Base-by-base conservation (phyloP, 1,140 invertebrate species). In the Drosophila lini region DNA sequence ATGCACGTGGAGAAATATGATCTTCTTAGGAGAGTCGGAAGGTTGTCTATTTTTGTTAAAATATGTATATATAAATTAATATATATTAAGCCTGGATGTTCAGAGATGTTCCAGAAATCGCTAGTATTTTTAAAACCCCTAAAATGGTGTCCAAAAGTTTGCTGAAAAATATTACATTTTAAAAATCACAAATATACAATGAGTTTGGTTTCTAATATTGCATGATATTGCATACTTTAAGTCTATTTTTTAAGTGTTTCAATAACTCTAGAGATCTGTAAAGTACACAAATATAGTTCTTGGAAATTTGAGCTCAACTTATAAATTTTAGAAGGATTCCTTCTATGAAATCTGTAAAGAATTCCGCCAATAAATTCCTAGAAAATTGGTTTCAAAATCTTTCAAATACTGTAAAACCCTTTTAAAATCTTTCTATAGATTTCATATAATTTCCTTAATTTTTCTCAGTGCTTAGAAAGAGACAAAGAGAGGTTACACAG, bases 1-100 rank as follows among this genome's bases (percentile, higher is more conserved):
- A 32, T 63, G 19, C 56, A 63, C 61, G 10, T 5, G 28, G 3
- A 41, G 58, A 63, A 60, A 60, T 15, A 3, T 53, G 52, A 53
- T 53, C 32, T 0, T 36, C 22, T 15, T 15, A 2, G 11, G 7
- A 28, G 44, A 25, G 45, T 1, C 1, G 3, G 0, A 3, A 9
- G 22, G 9, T 0, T 2, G 19, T 3, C 10, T 6, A 2, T 11
- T 44, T 9, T 41, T 3, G 0, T 13, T n/a, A n/a, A n/a, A n/a
- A n/a, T 19, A 19, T 19, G 19, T 19, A 44, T 1, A 22, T 44
- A 11, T 11, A 19, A 19, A 2, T 2, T 10, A 42, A 19, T 11
- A 19, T 19, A 5, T 19, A 42, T 44, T 19, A 11, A 19, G 19
- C 9, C 10, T 19, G 4, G 34, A 4, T 36, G 11, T 36, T 36